Evolutionary conservation across 2,888 invertebrate species (phyloP).

Genomic region (Gnatocerus cornutus): DNA sequence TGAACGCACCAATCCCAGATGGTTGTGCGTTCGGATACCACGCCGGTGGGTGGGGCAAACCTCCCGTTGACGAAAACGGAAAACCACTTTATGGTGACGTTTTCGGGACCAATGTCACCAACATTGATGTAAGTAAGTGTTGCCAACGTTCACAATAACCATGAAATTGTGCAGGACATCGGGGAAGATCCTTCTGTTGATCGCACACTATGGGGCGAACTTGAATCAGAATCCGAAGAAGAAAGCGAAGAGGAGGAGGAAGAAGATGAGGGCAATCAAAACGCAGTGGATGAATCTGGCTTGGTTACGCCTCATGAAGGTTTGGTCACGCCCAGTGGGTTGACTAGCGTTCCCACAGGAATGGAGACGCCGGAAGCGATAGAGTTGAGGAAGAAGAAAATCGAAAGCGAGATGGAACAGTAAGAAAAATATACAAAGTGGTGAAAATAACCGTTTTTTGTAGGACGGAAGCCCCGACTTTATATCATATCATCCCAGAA

Average conservation of each 20-base stretch:
- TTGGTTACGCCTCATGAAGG: constrained; percentile 95
- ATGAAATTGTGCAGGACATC: constrained; percentile 71
- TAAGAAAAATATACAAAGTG: constrained; percentile 61
- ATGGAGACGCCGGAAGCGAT: constrained; percentile 99
- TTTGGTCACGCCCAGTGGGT: constrained; percentile 94
- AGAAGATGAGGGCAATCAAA: constrained; percentile 77
- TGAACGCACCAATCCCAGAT: constrained; percentile 99
- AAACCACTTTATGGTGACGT: constrained; percentile 99
- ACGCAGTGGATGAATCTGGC: constrained; percentile 82
- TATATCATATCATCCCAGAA: constrained; percentile 97
- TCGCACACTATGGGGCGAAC: constrained; percentile 96
- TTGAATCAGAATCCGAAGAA: constrained; percentile 92
- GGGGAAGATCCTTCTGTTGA: constrained; percentile 92
- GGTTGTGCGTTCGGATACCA: constrained; percentile 99
- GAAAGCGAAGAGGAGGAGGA: constrained; percentile 82
- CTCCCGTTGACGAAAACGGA: constrained; percentile 98
- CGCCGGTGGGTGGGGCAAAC: constrained; percentile 99
- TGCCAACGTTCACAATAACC: too few relatives aligned
- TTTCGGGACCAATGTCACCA: constrained; percentile 88
- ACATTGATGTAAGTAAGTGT: constrained; percentile 78
- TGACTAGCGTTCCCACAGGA: constrained; percentile 92
- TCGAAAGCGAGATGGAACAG: constrained; percentile 97
- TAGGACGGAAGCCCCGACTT: constrained; percentile 92
- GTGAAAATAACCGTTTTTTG: constrained; percentile 46
- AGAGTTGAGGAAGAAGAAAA: constrained; percentile 96